phyloP scores from a whole-genome alignment of 2,113 vertebrate genomes.

The Sus scrofa region DNA sequence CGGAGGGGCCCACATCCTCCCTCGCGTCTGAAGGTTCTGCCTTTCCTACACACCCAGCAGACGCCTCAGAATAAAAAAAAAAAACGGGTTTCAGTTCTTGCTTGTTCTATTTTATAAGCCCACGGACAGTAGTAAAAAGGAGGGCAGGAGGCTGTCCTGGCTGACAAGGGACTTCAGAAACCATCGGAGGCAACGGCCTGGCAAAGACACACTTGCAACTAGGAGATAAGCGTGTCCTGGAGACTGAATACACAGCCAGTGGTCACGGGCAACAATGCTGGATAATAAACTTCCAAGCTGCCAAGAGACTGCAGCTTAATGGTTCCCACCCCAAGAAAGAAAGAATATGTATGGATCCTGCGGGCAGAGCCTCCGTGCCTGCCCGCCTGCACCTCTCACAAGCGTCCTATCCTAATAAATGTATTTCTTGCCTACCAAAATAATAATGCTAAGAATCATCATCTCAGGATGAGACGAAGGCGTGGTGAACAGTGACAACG shows the following conservation, averaged over 20 bases:
- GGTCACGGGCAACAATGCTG: not conserved
- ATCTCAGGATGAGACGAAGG: not conserved
- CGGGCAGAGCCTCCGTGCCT: too few relatives aligned
- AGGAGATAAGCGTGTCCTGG: not conserved
- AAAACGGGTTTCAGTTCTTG: not conserved
- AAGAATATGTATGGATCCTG: too few relatives aligned
- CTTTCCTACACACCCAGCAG: fast-evolving
- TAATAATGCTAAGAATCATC: not conserved
- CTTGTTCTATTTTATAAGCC: not conserved
- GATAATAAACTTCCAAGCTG: not conserved
- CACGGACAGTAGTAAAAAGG: not conserved
- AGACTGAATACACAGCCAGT: fast-evolving
- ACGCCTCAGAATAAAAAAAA: not conserved
- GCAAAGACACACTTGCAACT: not conserved
- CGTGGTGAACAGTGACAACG: fast-evolving
- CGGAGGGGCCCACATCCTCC: not conserved
- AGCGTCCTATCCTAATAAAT: too few relatives aligned
- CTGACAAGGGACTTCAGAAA: not conserved
- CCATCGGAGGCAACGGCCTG: fast-evolving
- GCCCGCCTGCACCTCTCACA: too few relatives aligned
- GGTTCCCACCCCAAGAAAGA: not conserved
- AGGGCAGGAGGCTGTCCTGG: fast-evolving
- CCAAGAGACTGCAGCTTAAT: not conserved
- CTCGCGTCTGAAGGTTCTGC: not conserved
- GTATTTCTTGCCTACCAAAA: too few relatives aligned